Percentiles rank a stretch among this genome's conserved stretches.
phyloP scores from a whole-genome alignment of 2,888 invertebrate species.

The Platycnemis pennipes region DNA sequence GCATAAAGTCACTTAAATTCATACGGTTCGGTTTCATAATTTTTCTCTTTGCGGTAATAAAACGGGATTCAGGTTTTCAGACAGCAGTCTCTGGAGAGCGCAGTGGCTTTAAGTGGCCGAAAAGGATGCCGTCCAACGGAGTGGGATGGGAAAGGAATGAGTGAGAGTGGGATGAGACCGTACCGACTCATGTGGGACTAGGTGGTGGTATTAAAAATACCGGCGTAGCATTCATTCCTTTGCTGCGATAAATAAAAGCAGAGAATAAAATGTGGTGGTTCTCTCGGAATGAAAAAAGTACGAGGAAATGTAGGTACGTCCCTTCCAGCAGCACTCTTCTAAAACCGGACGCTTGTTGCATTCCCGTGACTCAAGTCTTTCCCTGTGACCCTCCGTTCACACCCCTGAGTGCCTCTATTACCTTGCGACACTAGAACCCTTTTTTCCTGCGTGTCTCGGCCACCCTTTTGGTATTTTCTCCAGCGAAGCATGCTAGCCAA shows the following conservation, averaged over 20 bases:
- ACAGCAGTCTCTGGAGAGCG: too few species aligned
- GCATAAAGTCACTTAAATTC: too few species aligned
- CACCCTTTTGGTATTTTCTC: too few species aligned
- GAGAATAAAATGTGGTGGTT: background rate
- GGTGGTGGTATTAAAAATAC: background rate
- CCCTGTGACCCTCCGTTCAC: background rate
- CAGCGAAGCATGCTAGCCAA: too few species aligned
- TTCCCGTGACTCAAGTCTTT: background rate
- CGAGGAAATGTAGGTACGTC: background rate
- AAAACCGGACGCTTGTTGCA: background rate
- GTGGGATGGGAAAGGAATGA: background rate
- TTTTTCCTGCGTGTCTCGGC: too few species aligned
- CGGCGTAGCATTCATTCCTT: conserved; percentile 10
- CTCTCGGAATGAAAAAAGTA: background rate
- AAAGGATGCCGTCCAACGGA: background rate
- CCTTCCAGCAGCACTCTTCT: background rate
- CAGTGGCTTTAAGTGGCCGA: too few species aligned
- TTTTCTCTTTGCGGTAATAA: too few species aligned
- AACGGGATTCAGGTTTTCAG: too few species aligned
- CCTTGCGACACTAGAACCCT: too few species aligned
- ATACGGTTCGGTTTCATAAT: too few species aligned
- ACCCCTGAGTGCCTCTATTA: too few species aligned
- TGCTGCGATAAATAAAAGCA: background rate
- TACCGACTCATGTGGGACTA: background rate
- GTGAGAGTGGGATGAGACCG: background rate